phyloP scores from a whole-genome alignment of 2,888 invertebrate genomes.

The Aproaerema taeniolella region DNA sequence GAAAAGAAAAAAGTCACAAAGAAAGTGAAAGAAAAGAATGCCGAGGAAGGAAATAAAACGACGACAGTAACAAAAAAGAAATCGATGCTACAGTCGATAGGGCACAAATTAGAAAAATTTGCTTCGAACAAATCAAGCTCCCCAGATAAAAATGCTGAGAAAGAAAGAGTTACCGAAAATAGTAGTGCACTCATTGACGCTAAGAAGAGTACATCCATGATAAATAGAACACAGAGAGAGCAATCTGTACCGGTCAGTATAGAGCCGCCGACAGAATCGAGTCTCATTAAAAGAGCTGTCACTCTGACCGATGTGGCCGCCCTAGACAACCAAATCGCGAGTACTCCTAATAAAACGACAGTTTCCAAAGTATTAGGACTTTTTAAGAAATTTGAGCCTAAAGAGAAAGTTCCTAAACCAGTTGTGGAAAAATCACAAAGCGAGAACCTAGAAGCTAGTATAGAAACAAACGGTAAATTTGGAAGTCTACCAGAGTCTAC shows the following conservation, averaged over 20 bases:
- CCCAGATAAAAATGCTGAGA: conserved; percentile 29
- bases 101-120: conserved; percentile 86
- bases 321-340: conserved; percentile 44
- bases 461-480: conserved; percentile 27
- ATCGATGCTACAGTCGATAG: conserved; percentile 84
- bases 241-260: conserved; percentile 79
- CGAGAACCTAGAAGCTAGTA: conserved; percentile 31
- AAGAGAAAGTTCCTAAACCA: conserved; percentile 56
- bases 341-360: conserved; percentile 77
- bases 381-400: conserved; percentile 84
- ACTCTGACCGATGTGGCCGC: conserved; percentile 83
- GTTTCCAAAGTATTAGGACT: conserved; percentile 87
- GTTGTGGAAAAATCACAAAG: conserved; percentile 39
- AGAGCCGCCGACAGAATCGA: conserved; percentile 79
- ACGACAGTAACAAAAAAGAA: conserved; percentile 74
- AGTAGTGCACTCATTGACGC: conserved; percentile 31
- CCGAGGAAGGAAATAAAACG: conserved; percentile 46
- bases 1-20: conserved; percentile 66
- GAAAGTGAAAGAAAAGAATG: conserved; percentile 56
- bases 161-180: conserved; percentile 61
- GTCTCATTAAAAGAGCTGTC: conserved; percentile 83
- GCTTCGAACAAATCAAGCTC: conserved; percentile 71
- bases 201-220: conserved; percentile 54
- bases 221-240: conserved; percentile 80
- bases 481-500: conserved; percentile 30